Evolutionary conservation across 2,888 invertebrate genomes (phyloP).

Genomic region (Calameuta idolon): DNA sequence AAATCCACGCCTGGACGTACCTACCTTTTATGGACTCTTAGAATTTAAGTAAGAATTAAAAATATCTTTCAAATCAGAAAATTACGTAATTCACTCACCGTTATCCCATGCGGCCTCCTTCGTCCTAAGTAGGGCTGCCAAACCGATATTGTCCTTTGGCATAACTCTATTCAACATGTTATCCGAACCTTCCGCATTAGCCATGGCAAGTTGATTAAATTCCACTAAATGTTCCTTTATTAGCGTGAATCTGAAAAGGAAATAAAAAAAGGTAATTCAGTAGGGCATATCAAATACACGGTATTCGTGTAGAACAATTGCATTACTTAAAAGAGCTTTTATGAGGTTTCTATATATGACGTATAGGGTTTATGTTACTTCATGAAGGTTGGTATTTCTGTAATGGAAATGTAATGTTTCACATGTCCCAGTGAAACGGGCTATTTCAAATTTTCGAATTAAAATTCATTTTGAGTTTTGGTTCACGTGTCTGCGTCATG

Average conservation of each 20-base stretch:
- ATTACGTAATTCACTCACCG: conserved; percentile 68
- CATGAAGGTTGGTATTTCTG: background rate
- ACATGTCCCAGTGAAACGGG: background rate
- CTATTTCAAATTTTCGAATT: background rate
- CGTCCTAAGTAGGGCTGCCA: conserved; percentile 94
- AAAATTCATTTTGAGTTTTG: background rate
- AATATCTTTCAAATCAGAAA: background rate
- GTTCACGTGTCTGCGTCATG: background rate
- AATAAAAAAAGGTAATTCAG: background rate
- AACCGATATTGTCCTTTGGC: conserved; percentile 99
- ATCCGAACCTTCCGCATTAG: conserved; percentile 97
- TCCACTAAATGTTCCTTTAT: conserved; percentile 97
- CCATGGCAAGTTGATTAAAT: conserved; percentile 98
- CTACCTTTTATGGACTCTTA: background rate
- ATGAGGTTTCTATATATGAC: background rate
- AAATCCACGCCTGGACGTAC: background rate
- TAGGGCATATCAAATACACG: background rate
- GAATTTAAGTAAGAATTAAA: background rate
- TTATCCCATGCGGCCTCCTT: conserved; percentile 95
- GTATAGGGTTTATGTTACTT: background rate
- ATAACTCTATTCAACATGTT: conserved; percentile 98
- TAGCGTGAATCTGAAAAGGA: conserved; percentile 83
- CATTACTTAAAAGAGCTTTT: background rate
- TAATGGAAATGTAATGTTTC: background rate
- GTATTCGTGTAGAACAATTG: background rate